Evolutionary conservation across 2,113 vertebrate species (phyloP).

Genomic region (Bettongia penicillata): DNA sequence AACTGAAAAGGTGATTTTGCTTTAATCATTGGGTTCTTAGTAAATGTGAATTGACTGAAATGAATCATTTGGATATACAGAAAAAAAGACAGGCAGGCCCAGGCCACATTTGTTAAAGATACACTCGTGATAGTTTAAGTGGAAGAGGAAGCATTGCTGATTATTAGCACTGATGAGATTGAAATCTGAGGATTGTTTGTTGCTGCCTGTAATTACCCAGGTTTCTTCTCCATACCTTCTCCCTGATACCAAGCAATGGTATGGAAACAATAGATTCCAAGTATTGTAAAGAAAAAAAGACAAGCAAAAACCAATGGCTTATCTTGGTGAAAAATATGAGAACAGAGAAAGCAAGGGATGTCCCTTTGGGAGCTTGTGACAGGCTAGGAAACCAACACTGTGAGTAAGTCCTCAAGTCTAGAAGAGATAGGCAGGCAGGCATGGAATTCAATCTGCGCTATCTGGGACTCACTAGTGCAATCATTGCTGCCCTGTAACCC

Average conservation of each 20-base stretch:
- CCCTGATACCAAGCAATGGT: background rate
- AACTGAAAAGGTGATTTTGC: slow-evolving; percentile 41
- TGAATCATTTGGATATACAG: slow-evolving; percentile 39
- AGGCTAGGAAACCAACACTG: background rate
- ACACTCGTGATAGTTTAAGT: slow-evolving; percentile 33
- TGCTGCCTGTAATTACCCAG: slow-evolving; percentile 12
- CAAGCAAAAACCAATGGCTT: background rate
- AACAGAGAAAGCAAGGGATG: background rate
- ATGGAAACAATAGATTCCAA: background rate
- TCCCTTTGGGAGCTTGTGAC: background rate
- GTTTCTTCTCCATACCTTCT: slow-evolving; percentile 14
- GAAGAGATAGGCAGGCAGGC: background rate
- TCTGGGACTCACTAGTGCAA: background rate
- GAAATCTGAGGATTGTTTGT: slow-evolving; percentile 12
- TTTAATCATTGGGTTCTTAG: slow-evolving; percentile 53
- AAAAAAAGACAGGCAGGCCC: slow-evolving; percentile 25
- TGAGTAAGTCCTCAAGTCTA: background rate
- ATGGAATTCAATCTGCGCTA: background rate
- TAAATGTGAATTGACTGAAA: slow-evolving; percentile 38
- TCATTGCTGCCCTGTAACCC: background rate
- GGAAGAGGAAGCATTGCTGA: background rate
- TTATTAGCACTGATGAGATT: background rate
- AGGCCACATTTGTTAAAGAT: slow-evolving; percentile 41
- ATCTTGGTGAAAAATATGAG: background rate
- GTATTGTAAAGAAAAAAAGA: background rate